These are phyloP conservation scores for Lutjanus argentimaculatus DNA, from an alignment of 2,797 vertebrate species.

Conservation along the genomic window DNA sequence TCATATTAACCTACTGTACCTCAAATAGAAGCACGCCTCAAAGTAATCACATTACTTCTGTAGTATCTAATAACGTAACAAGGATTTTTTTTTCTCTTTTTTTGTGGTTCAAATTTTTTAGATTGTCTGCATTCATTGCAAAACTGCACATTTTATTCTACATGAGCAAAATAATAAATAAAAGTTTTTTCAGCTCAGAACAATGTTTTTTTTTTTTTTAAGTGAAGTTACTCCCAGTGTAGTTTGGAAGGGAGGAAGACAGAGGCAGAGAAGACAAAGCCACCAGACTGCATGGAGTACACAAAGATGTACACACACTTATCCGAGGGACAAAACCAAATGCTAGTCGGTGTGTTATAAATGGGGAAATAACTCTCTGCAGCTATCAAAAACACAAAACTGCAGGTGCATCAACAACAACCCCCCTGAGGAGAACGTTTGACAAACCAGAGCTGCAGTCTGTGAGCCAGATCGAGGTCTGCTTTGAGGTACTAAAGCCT, in stretches of 20 bases:
- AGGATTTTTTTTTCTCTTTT: no score
- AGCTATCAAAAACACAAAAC: constrained; percentile 42
- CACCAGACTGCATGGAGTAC: background rate
- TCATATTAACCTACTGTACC: no score
- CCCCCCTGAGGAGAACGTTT: constrained; percentile 54
- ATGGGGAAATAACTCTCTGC: constrained; percentile 21
- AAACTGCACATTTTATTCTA: background rate
- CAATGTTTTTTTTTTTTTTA: background rate
- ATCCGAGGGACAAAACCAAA: constrained; percentile 27
- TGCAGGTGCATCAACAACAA: constrained; percentile 81
- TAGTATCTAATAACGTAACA: no score
- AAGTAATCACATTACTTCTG: no score
- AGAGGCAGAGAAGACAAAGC: constrained; percentile 36
- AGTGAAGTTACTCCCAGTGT: background rate
- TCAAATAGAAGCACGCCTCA: no score
- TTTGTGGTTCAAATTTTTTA: no score
- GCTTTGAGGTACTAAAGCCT: constrained; percentile 56
- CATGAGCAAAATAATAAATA: background rate
- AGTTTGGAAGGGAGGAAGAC: constrained; percentile 7
- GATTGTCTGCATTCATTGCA: no score
- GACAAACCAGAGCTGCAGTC: constrained; percentile 57
- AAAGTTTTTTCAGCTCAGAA: background rate
- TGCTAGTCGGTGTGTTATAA: constrained; percentile 18
- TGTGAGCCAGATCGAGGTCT: constrained; percentile 48
- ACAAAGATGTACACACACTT: constrained; percentile 8